A percentile compares a stretch with the other conserved stretches of the same genome.
Evolutionary conservation across 2,113 vertebrate species (phyloP).

Genomic region (Calyptomena viridis): DNA sequence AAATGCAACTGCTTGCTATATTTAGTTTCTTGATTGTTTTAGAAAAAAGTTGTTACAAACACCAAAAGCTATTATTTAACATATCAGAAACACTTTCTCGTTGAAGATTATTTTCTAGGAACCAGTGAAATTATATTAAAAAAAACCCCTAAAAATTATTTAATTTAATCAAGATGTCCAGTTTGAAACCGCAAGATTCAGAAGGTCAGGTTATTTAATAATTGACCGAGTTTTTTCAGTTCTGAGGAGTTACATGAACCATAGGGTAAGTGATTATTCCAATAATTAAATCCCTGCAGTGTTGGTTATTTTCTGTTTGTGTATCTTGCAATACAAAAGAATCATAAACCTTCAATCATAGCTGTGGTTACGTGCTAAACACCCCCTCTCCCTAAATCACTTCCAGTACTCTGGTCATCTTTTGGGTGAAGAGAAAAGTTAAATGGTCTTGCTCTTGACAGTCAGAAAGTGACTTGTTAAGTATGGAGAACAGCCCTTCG

Average conservation of each 20-base stretch:
- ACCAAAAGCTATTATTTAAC: neutral
- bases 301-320: neutral
- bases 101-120: neutral
- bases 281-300: neutral
- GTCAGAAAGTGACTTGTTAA: neutral
- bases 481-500: neutral
- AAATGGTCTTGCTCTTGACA: neutral
- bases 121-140: neutral
- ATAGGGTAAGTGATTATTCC: neutral
- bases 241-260: neutral
- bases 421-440: neutral
- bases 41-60: neutral
- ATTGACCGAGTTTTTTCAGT: neutral
- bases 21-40: neutral
- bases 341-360: neutral
- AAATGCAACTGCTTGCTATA: neutral
- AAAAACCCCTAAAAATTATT: neutral
- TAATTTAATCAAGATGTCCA: neutral
- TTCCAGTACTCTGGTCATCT: neutral
- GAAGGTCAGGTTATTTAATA: neutral
- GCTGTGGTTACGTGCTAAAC: neutral
- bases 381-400: neutral
- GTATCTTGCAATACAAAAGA: neutral
- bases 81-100: neutral
- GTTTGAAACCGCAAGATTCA: neutral